Evolutionary conservation across 2,888 invertebrate genomes (phyloP).

Genomic region (Synergus umbraculus): DNA sequence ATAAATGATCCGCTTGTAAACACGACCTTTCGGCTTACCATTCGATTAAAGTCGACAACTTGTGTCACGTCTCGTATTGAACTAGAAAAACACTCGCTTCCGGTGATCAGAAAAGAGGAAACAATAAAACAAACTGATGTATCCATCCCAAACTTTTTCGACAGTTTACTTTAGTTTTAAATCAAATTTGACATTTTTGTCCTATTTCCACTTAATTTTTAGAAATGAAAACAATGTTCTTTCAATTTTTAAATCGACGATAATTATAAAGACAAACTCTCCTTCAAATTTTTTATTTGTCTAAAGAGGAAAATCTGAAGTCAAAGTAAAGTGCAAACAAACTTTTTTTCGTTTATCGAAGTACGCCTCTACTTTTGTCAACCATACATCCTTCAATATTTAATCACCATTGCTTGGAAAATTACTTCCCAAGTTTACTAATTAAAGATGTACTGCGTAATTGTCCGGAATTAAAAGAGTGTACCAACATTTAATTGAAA

Average conservation of each 20-base stretch:
- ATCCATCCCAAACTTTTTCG: neutral
- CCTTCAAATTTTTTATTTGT: neutral
- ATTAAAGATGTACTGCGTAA: conserved; percentile 25
- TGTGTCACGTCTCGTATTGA: conserved; percentile 31
- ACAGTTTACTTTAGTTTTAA: neutral
- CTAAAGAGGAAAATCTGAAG: conserved; percentile 1
- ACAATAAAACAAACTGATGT: conserved; percentile 22
- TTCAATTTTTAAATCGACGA: neutral
- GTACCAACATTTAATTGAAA: conserved; percentile 22
- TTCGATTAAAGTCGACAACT: conserved; percentile 31
- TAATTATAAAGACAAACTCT: neutral
- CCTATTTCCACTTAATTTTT: neutral
- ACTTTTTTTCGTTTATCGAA: conserved; percentile 14
- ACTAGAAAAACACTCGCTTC: conserved; percentile 26
- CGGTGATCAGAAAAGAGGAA: conserved; percentile 22
- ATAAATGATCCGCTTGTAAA: conserved; percentile 27
- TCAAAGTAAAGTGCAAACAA: neutral
- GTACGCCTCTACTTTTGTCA: neutral
- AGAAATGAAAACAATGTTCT: too few relatives aligned
- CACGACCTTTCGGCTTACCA: conserved; percentile 27
- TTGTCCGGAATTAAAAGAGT: conserved; percentile 31
- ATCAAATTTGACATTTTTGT: neutral
- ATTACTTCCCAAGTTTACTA: conserved; percentile 27
- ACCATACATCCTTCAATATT: neutral
- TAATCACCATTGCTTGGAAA: conserved; percentile 3